Evolutionary conservation across 2,113 vertebrate species (phyloP).

Genomic region (Bothrops jararaca): DNA sequence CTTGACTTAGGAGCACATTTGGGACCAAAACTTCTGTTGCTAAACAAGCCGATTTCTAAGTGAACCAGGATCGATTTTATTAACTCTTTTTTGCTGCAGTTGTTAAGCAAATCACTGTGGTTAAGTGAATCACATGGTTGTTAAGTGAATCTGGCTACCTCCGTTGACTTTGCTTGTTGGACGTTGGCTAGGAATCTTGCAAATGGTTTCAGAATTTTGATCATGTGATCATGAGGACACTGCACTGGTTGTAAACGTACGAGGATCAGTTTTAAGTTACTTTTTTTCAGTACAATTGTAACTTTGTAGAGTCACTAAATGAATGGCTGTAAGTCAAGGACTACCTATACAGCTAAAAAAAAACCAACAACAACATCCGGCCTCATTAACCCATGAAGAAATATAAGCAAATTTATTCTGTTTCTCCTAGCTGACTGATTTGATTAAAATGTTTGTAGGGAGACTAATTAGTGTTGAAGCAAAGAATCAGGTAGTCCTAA

Average conservation of each 20-base stretch:
- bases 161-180: no score
- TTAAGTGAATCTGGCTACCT: no score
- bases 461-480: neutral
- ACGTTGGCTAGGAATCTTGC: no score
- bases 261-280: no score
- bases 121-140: no score
- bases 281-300: neutral
- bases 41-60: neutral
- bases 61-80: neutral
- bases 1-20: neutral
- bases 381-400: neutral
- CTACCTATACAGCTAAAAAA: neutral
- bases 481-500: neutral
- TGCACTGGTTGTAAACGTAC: no score
- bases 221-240: no score
- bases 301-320: neutral
- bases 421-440: neutral
- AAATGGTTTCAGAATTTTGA: no score
- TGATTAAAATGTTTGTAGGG: neutral
- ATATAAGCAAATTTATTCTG: neutral
- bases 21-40: neutral
- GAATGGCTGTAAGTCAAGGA: neutral
- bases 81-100: neutral
- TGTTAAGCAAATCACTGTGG: no score
- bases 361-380: neutral